Base-by-base conservation (phyloP, 2,888 invertebrate genomes). In the Agrochola lychnidis region DNA sequence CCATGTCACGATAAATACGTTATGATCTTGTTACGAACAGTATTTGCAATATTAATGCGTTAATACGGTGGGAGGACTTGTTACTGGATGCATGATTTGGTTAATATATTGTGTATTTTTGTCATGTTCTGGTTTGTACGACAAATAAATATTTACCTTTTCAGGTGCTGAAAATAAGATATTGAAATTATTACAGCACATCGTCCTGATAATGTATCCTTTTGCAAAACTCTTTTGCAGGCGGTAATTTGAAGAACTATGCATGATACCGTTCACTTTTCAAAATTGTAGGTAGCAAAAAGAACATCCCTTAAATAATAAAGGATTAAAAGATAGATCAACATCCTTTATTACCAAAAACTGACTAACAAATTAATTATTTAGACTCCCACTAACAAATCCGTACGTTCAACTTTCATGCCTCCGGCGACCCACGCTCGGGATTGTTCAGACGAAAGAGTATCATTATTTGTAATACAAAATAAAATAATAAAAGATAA, bases 1-100 rank as follows among this genome's bases (percentile, higher is more conserved):
- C 66, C 40, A 70, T 81, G 69, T 76, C 63, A 64, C 67, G 68
- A 81, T 87, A 79, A 85, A 87, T 87, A 87, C 51, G 51, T 87
- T 87, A 87, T 85, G 79, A 87, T 82, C 83, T 87, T 73, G 85
- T 83, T 87, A 80, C 74, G 62, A 76, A 61, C 74, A 75, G 36
- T 30, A 42, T 51, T 79, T 87, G 85, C 83, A 87, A 81, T 76
- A 84, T 87, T 85, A 80, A 87, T 85, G 51, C 30, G 75, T 78
- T 74, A 76, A 78, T 80, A 69, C 64, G 68, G 70, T 61, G 56
- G 36, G 22, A 74, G 78, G 25, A 64, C 67, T 61, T 69, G 81
- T 79, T 76, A 53, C 9, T 30, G 36, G 68, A 45, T 45, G 36
- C 14, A 59, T 70, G 61, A 71, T 71, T 73, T 73, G n/a, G 42